Evolutionary conservation across 2,113 vertebrate species (phyloP), one percentile per base, ranked within the genome.

Genomic region (Leptobrachium leishanense): DNA sequence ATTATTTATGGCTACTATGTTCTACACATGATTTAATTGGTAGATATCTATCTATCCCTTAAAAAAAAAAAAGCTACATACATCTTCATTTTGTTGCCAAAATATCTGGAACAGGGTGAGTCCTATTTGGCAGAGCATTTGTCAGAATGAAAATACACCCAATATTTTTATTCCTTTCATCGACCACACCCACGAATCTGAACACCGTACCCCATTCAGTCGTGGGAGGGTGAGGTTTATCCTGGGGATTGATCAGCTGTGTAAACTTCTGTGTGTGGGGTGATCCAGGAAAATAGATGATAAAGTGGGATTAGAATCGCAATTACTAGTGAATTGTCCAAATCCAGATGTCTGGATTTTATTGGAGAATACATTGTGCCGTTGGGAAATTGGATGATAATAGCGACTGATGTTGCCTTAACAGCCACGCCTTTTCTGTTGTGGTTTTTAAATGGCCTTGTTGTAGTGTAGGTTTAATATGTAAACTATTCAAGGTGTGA

Each of bases 91-190:
- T 55, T 72, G 57, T 64, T 79, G 55, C 76, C 59, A 72, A 44
- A 68, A 71, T 59, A 79, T 46, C 71, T 79, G 76, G 72, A 79
- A 79, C 68, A 72, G 76, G 76, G 76, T 72, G 76, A 79, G 68
- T 79, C 69, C 53, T 13, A 64, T 66, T 63, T 79, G 76, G 76
- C 76, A 72, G 31, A 43, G 6, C 5, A 79, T 66, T 43, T 79
- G 69, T 72, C 63, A 13, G 31, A 72, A 72, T 72, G 66, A 79
- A 65, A 78, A 64, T 79, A 66, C 76, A 72, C 76, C 76, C 76
- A 55, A 55, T 53, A 6, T 72, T 55, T 31, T 43, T 43, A 79
- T 72, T 59, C 46, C 20, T 31, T 31, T 31, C 20, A 13, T 31
- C 31, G 43, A 43, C 68, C 68, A 15, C 76, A 78, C 76, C 76